A percentile compares a stretch with the other conserved stretches of the same genome.
Evolutionary conservation across 2,888 invertebrate species (phyloP).

Genomic region (Nephrotoma guestfalica): DNA sequence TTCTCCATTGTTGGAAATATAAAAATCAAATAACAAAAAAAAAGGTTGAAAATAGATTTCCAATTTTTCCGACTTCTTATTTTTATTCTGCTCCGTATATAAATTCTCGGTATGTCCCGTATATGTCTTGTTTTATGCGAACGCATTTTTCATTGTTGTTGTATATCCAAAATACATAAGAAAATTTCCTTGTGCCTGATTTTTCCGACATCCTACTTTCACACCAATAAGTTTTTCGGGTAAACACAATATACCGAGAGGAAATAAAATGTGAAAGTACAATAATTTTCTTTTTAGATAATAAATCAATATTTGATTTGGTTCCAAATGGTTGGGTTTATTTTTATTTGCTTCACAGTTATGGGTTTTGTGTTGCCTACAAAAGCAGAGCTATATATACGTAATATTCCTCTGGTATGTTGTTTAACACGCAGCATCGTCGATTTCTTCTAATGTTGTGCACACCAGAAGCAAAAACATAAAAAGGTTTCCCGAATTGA

Average conservation of each 20-base stretch:
- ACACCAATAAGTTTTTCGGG: neutral
- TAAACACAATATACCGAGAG: neutral
- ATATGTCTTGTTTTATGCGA: neutral
- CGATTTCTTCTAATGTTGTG: neutral
- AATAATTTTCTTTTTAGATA: neutral
- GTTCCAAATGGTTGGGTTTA: neutral
- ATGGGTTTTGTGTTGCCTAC: neutral
- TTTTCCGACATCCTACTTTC: neutral
- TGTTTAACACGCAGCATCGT: neutral
- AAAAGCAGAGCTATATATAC: neutral
- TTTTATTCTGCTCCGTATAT: neutral
- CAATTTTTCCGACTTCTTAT: neutral
- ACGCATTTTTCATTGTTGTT: neutral
- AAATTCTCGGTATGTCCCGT: neutral
- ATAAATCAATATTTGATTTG: neutral
- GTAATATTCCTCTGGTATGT: neutral
- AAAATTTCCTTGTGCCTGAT: neutral
- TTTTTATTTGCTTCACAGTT: neutral
- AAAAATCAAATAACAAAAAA: neutral
- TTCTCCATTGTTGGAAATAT: neutral
- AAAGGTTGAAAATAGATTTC: neutral
- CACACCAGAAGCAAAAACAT: neutral
- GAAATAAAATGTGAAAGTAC: neutral
- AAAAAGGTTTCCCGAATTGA: neutral
- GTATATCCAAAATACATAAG: neutral